A percentile compares a stretch with the other conserved stretches of the same genome.
phyloP scores from a whole-genome alignment of 1,140 invertebrate genomes.

The Penaeus chinensis region DNA sequence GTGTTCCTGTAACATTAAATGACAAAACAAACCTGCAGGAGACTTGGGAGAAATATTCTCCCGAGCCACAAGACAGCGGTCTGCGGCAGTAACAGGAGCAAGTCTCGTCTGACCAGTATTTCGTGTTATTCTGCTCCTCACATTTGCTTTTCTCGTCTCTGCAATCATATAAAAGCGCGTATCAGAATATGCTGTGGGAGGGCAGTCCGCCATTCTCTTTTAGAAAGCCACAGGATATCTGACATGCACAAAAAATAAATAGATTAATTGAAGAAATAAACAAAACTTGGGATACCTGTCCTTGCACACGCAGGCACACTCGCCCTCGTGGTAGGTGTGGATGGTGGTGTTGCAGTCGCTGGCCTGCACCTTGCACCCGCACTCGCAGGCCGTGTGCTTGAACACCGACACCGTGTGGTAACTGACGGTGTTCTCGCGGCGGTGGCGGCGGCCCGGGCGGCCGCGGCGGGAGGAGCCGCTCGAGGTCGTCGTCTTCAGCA shows the following conservation, averaged over 20 bases:
- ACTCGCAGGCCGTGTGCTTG: slow-evolving; percentile 75
- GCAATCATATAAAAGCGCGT: not conserved
- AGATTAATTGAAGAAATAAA: too few relatives aligned
- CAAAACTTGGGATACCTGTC: slow-evolving; percentile 66
- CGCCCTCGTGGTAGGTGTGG: slow-evolving; percentile 72
- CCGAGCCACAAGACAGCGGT: slow-evolving; percentile 72
- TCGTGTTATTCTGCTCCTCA: slow-evolving; percentile 68
- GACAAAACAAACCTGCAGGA: slow-evolving; percentile 72
- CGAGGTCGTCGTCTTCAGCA: slow-evolving; percentile 22
- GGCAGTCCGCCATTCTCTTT: not conserved
- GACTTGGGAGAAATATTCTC: slow-evolving; percentile 73
- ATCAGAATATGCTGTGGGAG: not conserved
- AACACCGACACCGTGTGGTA: slow-evolving; percentile 72
- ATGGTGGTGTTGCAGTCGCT: slow-evolving; percentile 73
- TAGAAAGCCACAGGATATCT: not conserved
- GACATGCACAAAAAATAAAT: too few relatives aligned
- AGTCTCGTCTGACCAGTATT: slow-evolving; percentile 74
- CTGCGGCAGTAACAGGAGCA: slow-evolving; percentile 75
- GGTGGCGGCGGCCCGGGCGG: slow-evolving; percentile 27
- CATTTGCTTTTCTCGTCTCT: slow-evolving; percentile 74
- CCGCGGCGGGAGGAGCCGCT: not conserved
- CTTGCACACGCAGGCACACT: slow-evolving; percentile 74
- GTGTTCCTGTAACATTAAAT: too few relatives aligned
- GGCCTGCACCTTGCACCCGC: slow-evolving; percentile 71
- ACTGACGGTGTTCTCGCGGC: slow-evolving; percentile 66